Conservation (phyloP, 2,888 invertebrate genomes). For the Griposia aprilina region DNA sequence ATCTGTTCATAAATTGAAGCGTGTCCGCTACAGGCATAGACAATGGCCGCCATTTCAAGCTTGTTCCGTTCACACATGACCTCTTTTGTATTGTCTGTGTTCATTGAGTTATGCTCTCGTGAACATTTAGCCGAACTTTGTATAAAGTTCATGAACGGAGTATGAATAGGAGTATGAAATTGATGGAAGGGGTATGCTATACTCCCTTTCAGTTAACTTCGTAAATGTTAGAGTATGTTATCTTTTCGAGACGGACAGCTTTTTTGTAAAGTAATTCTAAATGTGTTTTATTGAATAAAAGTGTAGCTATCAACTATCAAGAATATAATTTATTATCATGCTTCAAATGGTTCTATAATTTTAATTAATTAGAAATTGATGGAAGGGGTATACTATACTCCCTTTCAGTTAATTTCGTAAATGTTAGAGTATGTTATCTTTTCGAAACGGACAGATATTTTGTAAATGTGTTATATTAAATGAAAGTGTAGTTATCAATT, state of each 20-base stretch:
- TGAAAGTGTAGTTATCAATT: background rate
- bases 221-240: background rate
- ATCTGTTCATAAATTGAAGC: conserved; percentile 52
- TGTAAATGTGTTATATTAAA: background rate
- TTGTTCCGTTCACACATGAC: conserved; percentile 29
- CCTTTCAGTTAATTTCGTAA: background rate
- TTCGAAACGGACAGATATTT: background rate
- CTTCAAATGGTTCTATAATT: too few relatives aligned
- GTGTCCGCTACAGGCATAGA: conserved; percentile 43
- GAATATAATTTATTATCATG: too few relatives aligned
- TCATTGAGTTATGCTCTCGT: conserved; percentile 39
- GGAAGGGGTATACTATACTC: background rate
- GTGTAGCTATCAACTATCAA: background rate
- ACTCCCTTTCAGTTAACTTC: background rate
- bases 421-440: background rate
- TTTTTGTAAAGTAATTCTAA: background rate
- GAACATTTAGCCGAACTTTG: conserved; percentile 37
- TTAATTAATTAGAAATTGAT: too few relatives aligned
- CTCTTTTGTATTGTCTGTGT: conserved; percentile 37
- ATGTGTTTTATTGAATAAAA: background rate
- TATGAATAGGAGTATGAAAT: background rate
- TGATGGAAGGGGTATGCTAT: background rate
- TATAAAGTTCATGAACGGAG: conserved; percentile 36
- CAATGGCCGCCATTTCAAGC: conserved; percentile 48
- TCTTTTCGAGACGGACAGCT: background rate